These are phyloP conservation scores for Hyles lineata DNA, from an alignment of 2,888 invertebrate species.

Conservation along the genomic window DNA sequence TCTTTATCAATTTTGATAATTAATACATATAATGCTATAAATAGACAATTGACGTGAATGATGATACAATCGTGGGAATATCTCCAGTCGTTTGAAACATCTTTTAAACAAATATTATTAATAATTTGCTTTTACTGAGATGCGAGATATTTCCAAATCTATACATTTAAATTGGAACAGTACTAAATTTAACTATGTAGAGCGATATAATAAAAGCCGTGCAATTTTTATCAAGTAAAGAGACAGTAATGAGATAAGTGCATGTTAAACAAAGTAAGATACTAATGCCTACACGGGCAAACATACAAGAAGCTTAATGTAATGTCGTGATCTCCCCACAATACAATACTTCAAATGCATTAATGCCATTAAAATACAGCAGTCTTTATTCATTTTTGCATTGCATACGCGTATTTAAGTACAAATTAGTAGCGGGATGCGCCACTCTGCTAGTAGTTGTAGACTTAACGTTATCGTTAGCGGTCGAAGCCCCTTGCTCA, in stretches of 20 bases:
- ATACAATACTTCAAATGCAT: not conserved
- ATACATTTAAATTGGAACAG: not conserved
- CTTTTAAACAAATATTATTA: not conserved
- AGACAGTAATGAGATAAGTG: not conserved
- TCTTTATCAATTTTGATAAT: conserved; percentile 70
- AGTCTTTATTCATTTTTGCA: not conserved
- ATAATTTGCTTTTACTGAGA: not conserved
- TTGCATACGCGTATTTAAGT: not conserved
- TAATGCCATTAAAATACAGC: not conserved
- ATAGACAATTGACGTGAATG: conserved; percentile 63
- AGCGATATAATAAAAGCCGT: not conserved
- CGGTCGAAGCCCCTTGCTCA: conserved; percentile 77
- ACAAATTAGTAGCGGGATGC: conserved; percentile 28
- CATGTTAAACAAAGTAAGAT: not conserved
- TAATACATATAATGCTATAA: conserved; percentile 63
- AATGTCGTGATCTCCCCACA: not conserved
- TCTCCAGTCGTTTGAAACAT: conserved; percentile 32
- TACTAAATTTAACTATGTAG: not conserved
- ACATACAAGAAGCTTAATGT: not conserved
- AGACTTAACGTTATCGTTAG: conserved; percentile 67
- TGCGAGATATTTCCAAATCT: not conserved
- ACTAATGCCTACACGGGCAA: not conserved
- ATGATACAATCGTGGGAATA: conserved; percentile 60
- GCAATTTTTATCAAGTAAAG: not conserved
- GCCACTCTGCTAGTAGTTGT: conserved; percentile 34